phyloP scores from a whole-genome alignment of 2,888 invertebrate species.

The Nephrotoma guestfalica region DNA sequence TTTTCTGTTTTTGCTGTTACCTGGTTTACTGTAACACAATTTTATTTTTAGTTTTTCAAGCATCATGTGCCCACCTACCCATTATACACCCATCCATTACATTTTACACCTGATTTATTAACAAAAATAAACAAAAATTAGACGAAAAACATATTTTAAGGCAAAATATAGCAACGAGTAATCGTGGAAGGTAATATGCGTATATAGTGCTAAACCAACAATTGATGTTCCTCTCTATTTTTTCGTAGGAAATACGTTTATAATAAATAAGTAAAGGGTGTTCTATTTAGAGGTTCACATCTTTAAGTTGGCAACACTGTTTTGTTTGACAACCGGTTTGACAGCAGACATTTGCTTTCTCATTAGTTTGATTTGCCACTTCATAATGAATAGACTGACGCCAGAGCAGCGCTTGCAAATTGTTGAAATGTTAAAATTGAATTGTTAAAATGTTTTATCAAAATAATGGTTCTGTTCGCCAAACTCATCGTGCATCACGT shows the following conservation, averaged over 20 bases:
- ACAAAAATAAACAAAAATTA: neutral
- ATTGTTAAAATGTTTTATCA: too few relatives aligned
- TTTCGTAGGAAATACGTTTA: neutral
- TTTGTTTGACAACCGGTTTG: too few relatives aligned
- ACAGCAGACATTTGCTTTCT: too few relatives aligned
- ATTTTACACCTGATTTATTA: neutral
- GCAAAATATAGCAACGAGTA: neutral
- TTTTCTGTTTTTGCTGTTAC: neutral
- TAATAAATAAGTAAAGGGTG: neutral
- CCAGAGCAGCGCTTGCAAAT: too few relatives aligned
- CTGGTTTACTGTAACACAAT: neutral
- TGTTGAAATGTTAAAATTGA: too few relatives aligned
- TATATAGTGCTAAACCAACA: neutral
- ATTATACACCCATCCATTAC: neutral
- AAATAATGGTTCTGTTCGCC: too few relatives aligned
- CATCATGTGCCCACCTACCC: neutral
- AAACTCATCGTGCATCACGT: too few relatives aligned
- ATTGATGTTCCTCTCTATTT: neutral
- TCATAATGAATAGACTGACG: too few relatives aligned
- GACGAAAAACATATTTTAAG: neutral
- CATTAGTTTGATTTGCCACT: too few relatives aligned
- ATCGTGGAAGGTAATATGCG: neutral
- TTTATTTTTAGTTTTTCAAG: neutral
- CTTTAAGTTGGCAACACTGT: too few relatives aligned
- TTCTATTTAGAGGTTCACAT: too few relatives aligned